Conservation (phyloP, 2,113 vertebrate genomes). For the Nothoprocta pentlandii region DNA sequence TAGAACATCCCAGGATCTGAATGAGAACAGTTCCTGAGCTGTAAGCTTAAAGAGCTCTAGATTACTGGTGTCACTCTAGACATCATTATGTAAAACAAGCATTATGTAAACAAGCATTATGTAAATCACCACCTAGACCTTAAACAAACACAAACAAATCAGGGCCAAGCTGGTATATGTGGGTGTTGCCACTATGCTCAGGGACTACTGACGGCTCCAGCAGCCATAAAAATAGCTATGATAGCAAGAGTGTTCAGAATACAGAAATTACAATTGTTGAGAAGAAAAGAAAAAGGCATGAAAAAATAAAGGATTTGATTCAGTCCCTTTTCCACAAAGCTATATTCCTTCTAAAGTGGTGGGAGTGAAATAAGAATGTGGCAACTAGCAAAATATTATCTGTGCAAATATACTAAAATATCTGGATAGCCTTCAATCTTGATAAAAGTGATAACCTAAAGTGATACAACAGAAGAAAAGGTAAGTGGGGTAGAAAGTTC, state of each 20-base stretch:
- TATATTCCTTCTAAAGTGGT: neutral
- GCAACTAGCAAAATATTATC: neutral
- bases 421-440: neutral
- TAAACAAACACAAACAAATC: neutral
- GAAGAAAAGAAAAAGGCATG: neutral
- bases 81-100: neutral
- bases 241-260: neutral
- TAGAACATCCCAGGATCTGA: neutral
- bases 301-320: neutral
- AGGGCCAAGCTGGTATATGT: accelerated
- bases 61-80: neutral
- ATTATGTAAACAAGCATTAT: neutral
- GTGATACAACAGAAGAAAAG: neutral
- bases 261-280: neutral
- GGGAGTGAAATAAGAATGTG: neutral
- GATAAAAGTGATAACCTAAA: neutral
- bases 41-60: neutral
- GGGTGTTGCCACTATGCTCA: neutral
- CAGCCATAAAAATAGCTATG: neutral
- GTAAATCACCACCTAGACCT: neutral
- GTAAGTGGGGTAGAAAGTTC: neutral
- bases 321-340: neutral
- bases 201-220: neutral
- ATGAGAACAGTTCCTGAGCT: neutral
- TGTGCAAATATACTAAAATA: neutral